Base-by-base conservation (phyloP, 2,113 vertebrate genomes). In the Baryphthengus martii region DNA sequence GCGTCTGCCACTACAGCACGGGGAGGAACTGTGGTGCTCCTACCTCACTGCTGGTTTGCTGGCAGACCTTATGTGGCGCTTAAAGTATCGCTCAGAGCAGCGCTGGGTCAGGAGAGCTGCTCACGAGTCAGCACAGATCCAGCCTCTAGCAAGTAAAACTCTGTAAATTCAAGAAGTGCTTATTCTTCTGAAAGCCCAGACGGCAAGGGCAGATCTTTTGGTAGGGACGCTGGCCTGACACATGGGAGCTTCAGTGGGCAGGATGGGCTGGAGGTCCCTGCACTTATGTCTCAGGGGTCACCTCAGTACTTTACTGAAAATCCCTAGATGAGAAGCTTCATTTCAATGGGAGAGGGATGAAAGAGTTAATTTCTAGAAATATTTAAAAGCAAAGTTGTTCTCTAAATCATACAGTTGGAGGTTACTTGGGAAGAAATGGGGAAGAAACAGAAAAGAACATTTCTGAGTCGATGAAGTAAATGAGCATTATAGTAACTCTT, bases 1-100 rank as follows among this genome's bases (percentile, higher is more conserved):
- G 10, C 0, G 0, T 24, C 76, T 67, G 63, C 42, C 68, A 35
- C 42, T 29, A 28, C 9, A 35, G 42, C 29, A 4, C 1, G 17
- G 26, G 67, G 37, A 73, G 50, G 39, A 86, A 35, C 6, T 42
- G 21, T 19, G 18, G 33, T 29, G 42, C 71, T 58, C 56, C 26
- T 20, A 3, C 55, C 37, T 66, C 31, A 8, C 18, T 52, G 47
- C 40, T 35, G 12, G 8, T 9, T 55, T 52, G 65, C 2, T 68
- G 76, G 11, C 50, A 90, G 88, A 55, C 44, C 37, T 74, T 19
- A 16, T 2, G 15, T 17, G 26, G 12, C 10, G 31, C 63, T 50
- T 20, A 10, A 29, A 71, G 61, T 11, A 39, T 44, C 37, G 7
- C 52, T n/a, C 17, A 4, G 17, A 61, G 67, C 56, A 71, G 56